phyloP scores from a whole-genome alignment of 2,888 invertebrate genomes.

The Xylota segnis region DNA sequence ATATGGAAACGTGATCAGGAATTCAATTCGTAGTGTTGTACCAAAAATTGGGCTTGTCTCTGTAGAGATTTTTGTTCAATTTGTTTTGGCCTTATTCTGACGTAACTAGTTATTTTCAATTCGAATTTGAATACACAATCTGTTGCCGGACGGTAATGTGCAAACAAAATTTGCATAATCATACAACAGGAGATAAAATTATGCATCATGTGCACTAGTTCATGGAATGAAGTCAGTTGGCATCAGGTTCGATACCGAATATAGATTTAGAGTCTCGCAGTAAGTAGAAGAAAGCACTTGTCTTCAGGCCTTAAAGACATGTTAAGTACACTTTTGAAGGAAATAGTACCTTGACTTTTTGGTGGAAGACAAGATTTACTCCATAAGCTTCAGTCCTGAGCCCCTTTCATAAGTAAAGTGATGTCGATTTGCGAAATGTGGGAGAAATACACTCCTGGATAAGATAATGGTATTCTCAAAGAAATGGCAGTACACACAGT shows the following conservation, averaged over 20 bases:
- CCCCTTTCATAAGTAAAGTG: too few species aligned
- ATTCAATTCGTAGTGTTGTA: neutral
- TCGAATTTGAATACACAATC: conserved; percentile 1
- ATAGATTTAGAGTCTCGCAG: too few species aligned
- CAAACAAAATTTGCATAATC: conserved; percentile 4
- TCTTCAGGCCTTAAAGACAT: too few species aligned
- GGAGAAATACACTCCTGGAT: too few species aligned
- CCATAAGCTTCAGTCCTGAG: too few species aligned
- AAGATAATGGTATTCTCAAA: too few species aligned
- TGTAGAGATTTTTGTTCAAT: neutral
- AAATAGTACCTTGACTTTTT: too few species aligned
- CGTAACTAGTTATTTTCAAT: conserved; percentile 24
- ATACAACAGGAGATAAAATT: conserved; percentile 3
- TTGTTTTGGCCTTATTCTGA: conserved; percentile 26
- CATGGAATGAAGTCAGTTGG: neutral
- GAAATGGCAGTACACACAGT: too few species aligned
- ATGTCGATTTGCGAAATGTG: too few species aligned
- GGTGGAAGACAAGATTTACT: too few species aligned
- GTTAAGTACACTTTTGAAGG: too few species aligned
- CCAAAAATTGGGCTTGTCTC: neutral
- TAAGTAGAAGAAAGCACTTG: too few species aligned
- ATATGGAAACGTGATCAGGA: conserved; percentile 49
- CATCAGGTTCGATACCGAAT: neutral
- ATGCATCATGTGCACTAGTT: conserved; percentile 7
- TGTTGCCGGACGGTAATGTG: conserved; percentile 18